Base-by-base conservation (phyloP, 2,888 invertebrate genomes). In the Polyommatus icarus region DNA sequence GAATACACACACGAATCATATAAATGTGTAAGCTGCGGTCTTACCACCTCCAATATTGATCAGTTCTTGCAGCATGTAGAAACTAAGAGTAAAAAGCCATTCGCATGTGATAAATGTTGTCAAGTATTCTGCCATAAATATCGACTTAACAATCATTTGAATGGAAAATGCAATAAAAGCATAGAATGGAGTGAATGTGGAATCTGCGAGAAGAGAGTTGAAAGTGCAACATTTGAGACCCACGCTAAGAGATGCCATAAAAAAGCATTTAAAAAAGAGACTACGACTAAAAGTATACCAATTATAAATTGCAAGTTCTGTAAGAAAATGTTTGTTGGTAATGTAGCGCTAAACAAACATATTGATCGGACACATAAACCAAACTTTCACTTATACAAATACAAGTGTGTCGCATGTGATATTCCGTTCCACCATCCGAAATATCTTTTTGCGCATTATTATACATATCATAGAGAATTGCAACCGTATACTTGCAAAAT, bases 401-500 rank as follows among this genome's bases (percentile, higher is more conserved):
- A 94, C 76, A 79, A 81, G 5, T 94, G 93, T 54, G 79, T 84
- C 0, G 83, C 87, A 18, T 94, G 93, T 18, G 81, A 87, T 0
- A 80, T 79, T 0, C 81, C 86, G 0, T 94, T 87, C 36, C 89
- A 88, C 71, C 93, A 93, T 81, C 93, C 93, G 0, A 88, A 90
- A 77, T 85, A 85, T 5, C 77, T 94, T 1, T 93, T 94, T 24
- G 88, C 82, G 0, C 93, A 94, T 82, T 93, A 87, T 77, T 89
- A 83, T 32, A 83, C 86, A 0, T 85, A 81, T 1, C 93, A 94
- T 57, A 90, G 85, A 61, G 86, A 89, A 0, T 79, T 94, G 0
- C 80, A 88, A 4, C 93, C 93, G 0, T 93, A 89, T 75, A 88
- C 84, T 0, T 93, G 93, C 78, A 88, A 84, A 75, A 90, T 92